Evolutionary conservation across 2,888 invertebrate genomes (phyloP), one percentile per base, ranked within the genome.

Genomic region (Erebia aethiops): DNA sequence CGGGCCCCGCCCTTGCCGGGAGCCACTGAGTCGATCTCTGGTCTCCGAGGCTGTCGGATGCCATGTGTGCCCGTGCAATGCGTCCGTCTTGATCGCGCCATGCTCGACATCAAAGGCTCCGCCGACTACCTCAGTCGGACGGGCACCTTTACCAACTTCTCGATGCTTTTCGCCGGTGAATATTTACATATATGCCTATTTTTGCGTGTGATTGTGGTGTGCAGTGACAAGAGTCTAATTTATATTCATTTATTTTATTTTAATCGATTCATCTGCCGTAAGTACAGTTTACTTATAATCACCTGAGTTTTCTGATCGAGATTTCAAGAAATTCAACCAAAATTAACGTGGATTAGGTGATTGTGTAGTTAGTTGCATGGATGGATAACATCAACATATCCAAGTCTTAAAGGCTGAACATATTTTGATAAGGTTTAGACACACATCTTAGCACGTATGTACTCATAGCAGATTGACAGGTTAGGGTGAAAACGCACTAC

Each of bases 141-240:
- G 88, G 97, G 97, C 87, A 97, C 98, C 77, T 98, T 98, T 91
- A 97, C 98, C 91, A 98, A 98, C 94, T 97, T 98, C 95, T 98
- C 98, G 92, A 98, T 98, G 98, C 95, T 98, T 86, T 98, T 98
- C 94, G 97, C 97, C 93, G 97, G 97, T 97, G 96, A 94, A 93
- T 94, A 89, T 90, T 21, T 51, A 7, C 51, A 41, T 54, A 51
- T 52, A 51, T 52, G 41, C 70, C 70, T 75, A 80, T 77, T 80
- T 80, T 82, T 79, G 7, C 77, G 82, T 77, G 84, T 85, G 83
- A 78, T 75, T 81, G 86, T 86, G 84, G 74, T 77, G 86, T 84
- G 82, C 72, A 76, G 82, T 72, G 51, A 52, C 66, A 56, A 71
- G 69, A 70, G 56, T 21, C 56, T n/a, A n/a, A 56, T 16, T 69